A percentile compares a stretch with the other conserved stretches of the same genome.
Conservation (phyloP, 2,888 invertebrate genomes). For the Sphecodes monilicornis region DNA sequence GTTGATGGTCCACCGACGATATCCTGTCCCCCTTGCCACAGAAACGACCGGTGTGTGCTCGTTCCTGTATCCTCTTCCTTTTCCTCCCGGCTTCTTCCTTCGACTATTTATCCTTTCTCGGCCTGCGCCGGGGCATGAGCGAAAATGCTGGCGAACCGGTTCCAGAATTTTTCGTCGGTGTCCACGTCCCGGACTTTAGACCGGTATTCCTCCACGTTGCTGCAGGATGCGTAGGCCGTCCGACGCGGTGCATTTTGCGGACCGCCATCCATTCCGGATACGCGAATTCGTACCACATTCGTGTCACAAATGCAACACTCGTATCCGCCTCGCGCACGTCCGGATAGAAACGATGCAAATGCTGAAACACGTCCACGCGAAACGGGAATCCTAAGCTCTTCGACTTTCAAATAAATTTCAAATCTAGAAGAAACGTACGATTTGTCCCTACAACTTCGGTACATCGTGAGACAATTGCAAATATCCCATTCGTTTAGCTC, state of each 20-base stretch:
- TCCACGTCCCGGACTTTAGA: constrained; percentile 71
- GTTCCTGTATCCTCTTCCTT: constrained; percentile 38
- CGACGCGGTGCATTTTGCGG: constrained; percentile 53
- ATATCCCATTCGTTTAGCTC: neutral
- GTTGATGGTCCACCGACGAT: neutral
- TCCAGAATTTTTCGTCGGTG: constrained; percentile 69
- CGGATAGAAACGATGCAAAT: constrained; percentile 28
- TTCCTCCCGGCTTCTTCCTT: constrained; percentile 43
- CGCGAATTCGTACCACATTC: constrained; percentile 53
- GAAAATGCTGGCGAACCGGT: constrained; percentile 70
- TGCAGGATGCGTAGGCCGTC: constrained; percentile 64
- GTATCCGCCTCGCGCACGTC: constrained; percentile 27
- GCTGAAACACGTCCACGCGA: constrained; percentile 9
- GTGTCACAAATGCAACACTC: constrained; percentile 31
- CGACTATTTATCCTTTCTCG: constrained; percentile 52
- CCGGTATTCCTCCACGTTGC: constrained; percentile 66
- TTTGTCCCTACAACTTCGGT: neutral
- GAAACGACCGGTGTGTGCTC: constrained; percentile 15
- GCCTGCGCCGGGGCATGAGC: constrained; percentile 48
- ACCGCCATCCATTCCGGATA: constrained; percentile 49
- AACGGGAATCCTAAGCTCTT: neutral
- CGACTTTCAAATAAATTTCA: neutral
- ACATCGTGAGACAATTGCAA: neutral
- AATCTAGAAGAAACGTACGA: neutral
- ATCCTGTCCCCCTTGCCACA: constrained; percentile 15